Evolutionary conservation across 1,140 invertebrate genomes (phyloP), one percentile per base, ranked within the genome.

Genomic region (Euwallacea similis): DNA sequence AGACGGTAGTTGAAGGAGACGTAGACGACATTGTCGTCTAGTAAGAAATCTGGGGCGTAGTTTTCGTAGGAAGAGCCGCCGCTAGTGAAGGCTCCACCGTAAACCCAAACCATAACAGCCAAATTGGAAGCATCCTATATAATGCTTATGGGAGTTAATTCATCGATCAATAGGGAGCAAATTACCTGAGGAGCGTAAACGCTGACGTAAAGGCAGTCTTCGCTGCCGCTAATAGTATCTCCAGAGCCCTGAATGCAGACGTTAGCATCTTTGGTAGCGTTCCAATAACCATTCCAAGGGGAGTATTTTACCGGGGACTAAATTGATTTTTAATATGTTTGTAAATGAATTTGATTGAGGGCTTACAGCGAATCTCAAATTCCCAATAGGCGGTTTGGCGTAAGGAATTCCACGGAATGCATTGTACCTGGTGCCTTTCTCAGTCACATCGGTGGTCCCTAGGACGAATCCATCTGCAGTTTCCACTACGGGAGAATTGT

Each of bases 391-490:
- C 7, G 90, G 85, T 75, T 88, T 82, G 4, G 89, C 89, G 75
- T 88, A 91, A 0, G 88, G 88, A 43, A 91, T 88, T 0, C 88
- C 88, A 43, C 85, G 82, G 80, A 90, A 91, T 15, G 86, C 85
- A 76, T 84, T 85, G 77, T 83, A 86, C 0, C 13, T 9, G 44
- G 58, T 65, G n/a, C 42, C 47, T 54, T 56, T 42, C 7, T 68
- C 54, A 7, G 33, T 16, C 0, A 60, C 67, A 2, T 42, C 13
- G 10, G 15, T 53, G 15, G 15, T 56, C 6, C 73, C 71, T 42
- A 69, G 56, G 7, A 75, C 55, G 66, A 61, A 63, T 7, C 73
- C 71, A 66, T 69, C 41, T 0, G 47, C 16, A 42, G 60, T 75
- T 64, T 70, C 62, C 6, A 69, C 67, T 10, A 68, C 16, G 7